phyloP scores from a whole-genome alignment of 2,888 invertebrate species.

The Mesorhabditis sp. region DNA sequence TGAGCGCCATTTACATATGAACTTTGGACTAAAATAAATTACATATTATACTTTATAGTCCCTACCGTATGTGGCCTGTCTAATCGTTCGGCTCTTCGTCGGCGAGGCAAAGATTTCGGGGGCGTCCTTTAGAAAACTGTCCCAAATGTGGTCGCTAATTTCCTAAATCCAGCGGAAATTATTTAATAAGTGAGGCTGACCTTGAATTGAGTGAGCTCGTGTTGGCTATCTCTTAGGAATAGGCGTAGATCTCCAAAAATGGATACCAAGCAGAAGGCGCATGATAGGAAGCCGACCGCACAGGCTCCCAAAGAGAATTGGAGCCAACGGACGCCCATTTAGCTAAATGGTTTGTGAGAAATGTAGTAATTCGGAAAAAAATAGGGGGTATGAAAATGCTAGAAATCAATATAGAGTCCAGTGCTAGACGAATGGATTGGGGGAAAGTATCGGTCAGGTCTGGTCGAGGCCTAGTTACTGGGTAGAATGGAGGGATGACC shows the following conservation, averaged over 20 bases:
- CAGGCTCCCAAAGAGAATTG: neutral
- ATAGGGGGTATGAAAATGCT: no score
- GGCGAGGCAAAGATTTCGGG: neutral
- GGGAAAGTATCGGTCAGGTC: no score
- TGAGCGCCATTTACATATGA: neutral
- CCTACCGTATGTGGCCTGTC: neutral
- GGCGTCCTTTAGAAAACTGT: neutral
- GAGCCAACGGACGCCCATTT: neutral
- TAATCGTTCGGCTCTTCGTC: neutral
- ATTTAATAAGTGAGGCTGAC: neutral
- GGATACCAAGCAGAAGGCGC: neutral
- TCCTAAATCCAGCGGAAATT: no score
- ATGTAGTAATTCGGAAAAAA: no score
- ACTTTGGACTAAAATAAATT: neutral
- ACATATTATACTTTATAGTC: neutral
- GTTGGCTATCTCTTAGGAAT: neutral
- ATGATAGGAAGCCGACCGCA: neutral
- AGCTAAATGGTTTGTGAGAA: no score
- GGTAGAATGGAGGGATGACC: no score
- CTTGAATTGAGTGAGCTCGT: neutral
- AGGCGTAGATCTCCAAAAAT: neutral
- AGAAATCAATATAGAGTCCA: no score
- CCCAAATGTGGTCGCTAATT: no score
- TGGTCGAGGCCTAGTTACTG: no score
- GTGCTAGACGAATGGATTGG: no score